Evolutionary conservation across 35 echinoderm and acorn worm species (phyloP).

Genomic region (Heliocidaris erythrogramma): DNA sequence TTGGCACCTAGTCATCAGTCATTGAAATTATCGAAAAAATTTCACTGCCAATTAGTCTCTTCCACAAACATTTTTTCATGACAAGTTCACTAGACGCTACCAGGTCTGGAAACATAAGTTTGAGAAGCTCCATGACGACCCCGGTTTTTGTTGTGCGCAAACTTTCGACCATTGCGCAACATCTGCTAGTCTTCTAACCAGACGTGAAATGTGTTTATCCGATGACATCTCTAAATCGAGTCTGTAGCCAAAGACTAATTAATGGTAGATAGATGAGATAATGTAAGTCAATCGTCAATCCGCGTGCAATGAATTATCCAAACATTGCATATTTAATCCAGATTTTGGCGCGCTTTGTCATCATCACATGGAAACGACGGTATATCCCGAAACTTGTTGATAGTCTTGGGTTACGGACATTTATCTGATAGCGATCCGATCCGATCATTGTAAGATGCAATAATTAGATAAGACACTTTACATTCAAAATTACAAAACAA

Average conservation of each 20-base stretch:
- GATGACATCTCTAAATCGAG: neutral
- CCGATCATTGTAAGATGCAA: too few species aligned
- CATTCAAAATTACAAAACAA: too few species aligned
- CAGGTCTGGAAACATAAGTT: neutral
- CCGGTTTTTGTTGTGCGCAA: neutral
- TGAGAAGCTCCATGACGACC: neutral
- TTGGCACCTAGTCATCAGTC: neutral
- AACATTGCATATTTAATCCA: conserved; percentile 13
- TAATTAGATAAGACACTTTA: too few species aligned
- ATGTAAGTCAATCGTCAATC: neutral
- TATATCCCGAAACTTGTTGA: neutral
- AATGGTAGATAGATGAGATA: neutral
- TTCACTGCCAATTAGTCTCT: neutral
- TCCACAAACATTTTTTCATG: neutral
- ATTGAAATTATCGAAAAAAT: neutral
- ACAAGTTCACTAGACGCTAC: neutral
- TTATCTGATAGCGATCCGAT: neutral
- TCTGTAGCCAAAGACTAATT: neutral
- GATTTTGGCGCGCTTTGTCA: conserved; percentile 15
- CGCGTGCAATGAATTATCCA: neutral
- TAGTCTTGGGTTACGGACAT: neutral
- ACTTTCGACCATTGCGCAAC: neutral
- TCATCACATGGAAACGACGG: neutral
- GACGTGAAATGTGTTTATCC: neutral
- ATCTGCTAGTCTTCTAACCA: neutral